These are phyloP conservation scores for Spialia ferax DNA, from an alignment of 2,888 invertebrate genomes.

Conservation along the genomic window DNA sequence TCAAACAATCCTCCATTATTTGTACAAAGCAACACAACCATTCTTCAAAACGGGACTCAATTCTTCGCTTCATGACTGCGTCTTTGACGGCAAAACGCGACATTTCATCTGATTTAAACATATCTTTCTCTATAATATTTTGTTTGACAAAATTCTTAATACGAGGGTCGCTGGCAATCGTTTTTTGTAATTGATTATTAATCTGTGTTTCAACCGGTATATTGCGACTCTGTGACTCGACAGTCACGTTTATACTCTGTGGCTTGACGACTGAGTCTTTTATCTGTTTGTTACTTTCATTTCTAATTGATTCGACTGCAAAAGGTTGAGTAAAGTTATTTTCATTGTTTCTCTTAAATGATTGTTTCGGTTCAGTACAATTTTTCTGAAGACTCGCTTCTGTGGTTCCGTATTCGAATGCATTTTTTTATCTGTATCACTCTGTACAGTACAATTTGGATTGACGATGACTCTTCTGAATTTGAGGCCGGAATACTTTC, in stretches of 20 bases:
- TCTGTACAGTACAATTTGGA: neutral
- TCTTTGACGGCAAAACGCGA: neutral
- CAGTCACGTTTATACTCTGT: constrained; percentile 9
- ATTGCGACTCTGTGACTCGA: neutral
- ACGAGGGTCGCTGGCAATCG: neutral
- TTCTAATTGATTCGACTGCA: neutral
- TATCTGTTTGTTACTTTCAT: neutral
- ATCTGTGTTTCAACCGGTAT: neutral
- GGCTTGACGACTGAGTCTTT: neutral
- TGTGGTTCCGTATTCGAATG: neutral
- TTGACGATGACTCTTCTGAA: constrained; percentile 19
- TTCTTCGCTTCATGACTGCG: constrained; percentile 46
- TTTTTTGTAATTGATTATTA: neutral
- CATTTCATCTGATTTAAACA: neutral
- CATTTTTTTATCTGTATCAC: neutral
- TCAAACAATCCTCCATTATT: constrained; percentile 62
- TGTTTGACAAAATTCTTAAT: constrained; percentile 1
- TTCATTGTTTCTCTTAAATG: neutral
- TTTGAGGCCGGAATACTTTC: neutral
- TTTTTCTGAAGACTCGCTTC: neutral
- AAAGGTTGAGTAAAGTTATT: neutral
- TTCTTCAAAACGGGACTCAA: constrained; percentile 59
- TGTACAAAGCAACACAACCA: constrained; percentile 62
- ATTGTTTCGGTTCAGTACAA: constrained; percentile 4
- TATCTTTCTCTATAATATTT: neutral